Evolutionary conservation across 2,113 vertebrate species (phyloP), one percentile per base, ranked within the genome.

Genomic region (Syngnathoides biaculeatus): DNA sequence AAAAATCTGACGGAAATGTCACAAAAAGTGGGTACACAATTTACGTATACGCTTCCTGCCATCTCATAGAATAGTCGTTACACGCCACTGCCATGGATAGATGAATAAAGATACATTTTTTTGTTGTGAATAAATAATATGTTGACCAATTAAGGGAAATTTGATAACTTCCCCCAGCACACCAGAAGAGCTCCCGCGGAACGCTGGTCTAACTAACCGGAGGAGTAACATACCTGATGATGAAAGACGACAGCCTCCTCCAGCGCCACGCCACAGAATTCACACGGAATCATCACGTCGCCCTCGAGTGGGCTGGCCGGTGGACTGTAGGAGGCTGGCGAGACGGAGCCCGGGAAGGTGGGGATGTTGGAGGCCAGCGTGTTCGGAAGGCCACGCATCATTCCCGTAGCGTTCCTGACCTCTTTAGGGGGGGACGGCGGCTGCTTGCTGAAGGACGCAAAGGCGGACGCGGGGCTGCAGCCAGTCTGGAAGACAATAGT

Each of bases 181-280:
- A n/a, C n/a, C n/a, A n/a, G n/a, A n/a, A n/a, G n/a, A n/a, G n/a
- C n/a, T n/a, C n/a, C n/a, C n/a, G n/a, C n/a, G n/a, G n/a, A n/a
- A n/a, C n/a, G n/a, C n/a, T n/a, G n/a, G 22, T 12, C 30, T 17
- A 22, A 24, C 38, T 42, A 13, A 35, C 39, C 10, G 26, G 24
- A 48, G 8, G 8, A 24, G 19, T 15, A 11, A 26, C 64, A 64
- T 84, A 98, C 97, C 96, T 99, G 97, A 79, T 99, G 96, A 69
- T 96, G 95, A 73, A 98, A 98, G 19, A 99, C 81, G 0, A 93
- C 88, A 43, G 95, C 91, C 76, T 97, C 95, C 69, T 97, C 95
- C 4, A 98, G 85, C 15, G 94, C 93, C 2, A 98, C 81, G 0
- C 97, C 96, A 79, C 97, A 99, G 79, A 99, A 98, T 79, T 99